Evolutionary conservation across 2,888 invertebrate species (phyloP), one percentile per base, ranked within the genome.

Genomic region (Zaprionus lineosus): DNA sequence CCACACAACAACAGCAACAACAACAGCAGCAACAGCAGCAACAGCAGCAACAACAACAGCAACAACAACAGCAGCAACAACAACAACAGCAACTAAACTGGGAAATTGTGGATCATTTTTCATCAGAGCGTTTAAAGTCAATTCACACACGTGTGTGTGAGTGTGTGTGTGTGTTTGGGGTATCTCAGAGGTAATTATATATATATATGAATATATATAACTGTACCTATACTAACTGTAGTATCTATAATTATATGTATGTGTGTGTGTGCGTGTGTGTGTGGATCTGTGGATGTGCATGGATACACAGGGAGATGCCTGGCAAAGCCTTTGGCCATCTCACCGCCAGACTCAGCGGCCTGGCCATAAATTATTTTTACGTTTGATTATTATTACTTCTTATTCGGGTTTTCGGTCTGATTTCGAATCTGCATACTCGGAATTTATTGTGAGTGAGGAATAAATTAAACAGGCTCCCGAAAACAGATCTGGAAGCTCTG

Each of bases 301-400:
- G n/a, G n/a, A n/a, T n/a, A n/a, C n/a, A n/a, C n/a, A n/a, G n/a
- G n/a, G 6, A 18, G 29, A 14, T 34, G n/a, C 48, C 34, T 52
- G 21, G 67, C 44, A 29, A 55, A 48, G 43, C 53, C 58, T 74
- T 68, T 62, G 15, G 55, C 48, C 44, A 60, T 72, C 63, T 75
- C 52, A 7, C 34, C 51, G 57, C 36, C 62, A 66, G 70, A 60
- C 69, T 62, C 52, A 68, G 76, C 48, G 66, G 66, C 56, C 74
- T 58, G 77, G 82, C 78, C 57, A 82, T 84, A 77, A 82, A 78
- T 78, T 78, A 78, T 77, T 84, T 84, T 82, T 77, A 71, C 82
- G 64, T 74, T 78, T 84, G 78, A 77, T 78, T 78, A 78, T 84
- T 78, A 78, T 78, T 78, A 77, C 78, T 78, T 81, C 78, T 71